phyloP scores from a whole-genome alignment of 30 jellyfish, hydroid and myxozoan species.

The Sanderia malayensis region DNA sequence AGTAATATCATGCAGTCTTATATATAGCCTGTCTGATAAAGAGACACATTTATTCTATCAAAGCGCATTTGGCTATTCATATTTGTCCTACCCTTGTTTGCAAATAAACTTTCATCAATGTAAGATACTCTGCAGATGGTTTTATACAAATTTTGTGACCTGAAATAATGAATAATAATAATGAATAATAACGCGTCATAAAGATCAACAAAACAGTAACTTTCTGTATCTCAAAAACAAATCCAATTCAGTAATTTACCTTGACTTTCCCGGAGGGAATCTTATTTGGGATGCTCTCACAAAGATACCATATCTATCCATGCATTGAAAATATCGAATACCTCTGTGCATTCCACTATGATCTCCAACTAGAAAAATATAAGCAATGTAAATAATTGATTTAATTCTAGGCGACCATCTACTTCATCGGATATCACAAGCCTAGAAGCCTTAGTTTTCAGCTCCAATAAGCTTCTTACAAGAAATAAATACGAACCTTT shows the following conservation, averaged over 20 bases:
- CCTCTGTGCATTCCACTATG: conserved; percentile 38
- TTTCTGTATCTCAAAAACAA: no score
- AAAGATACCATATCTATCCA: conserved; percentile 57
- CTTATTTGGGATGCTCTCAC: conserved; percentile 51
- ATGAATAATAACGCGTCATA: background rate
- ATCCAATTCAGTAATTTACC: conserved; percentile 9
- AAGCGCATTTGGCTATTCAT: background rate
- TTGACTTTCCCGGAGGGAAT: conserved; percentile 37
- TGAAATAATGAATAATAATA: no score
- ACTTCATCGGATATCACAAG: background rate
- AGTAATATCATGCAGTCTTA: background rate
- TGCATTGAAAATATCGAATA: conserved; percentile 32
- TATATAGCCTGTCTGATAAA: background rate
- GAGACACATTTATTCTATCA: background rate
- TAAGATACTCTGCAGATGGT: conserved; percentile 18
- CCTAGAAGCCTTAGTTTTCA: background rate
- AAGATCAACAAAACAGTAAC: background rate
- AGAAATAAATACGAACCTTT: background rate
- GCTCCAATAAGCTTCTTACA: background rate
- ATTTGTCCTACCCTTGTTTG: conserved; percentile 12
- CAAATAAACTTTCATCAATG: conserved; percentile 41
- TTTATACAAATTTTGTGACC: conserved; percentile 41
- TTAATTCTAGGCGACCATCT: background rate
- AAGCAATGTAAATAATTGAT: background rate
- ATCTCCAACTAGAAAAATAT: conserved; percentile 24